phyloP scores from a whole-genome alignment of 2,888 invertebrate genomes.

The Dromius quadrimaculatus region DNA sequence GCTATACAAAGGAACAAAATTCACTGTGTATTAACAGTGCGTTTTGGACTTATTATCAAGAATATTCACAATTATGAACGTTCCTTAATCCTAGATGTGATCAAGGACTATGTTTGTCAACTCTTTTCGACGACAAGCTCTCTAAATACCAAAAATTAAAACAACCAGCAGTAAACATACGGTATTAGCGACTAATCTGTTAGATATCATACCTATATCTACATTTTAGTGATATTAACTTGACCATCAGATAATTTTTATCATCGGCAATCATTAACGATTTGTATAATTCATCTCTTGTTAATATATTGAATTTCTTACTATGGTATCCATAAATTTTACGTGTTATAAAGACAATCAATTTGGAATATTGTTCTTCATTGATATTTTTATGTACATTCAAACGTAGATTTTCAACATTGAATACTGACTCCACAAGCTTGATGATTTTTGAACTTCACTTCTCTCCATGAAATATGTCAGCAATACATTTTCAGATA shows the following conservation, averaged over 20 bases:
- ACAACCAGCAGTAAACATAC: no score
- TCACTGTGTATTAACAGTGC: neutral
- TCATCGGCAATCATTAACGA: neutral
- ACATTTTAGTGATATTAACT: neutral
- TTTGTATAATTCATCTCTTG: neutral
- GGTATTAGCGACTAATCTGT: no score
- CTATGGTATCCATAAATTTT: neutral
- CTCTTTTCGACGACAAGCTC: neutral
- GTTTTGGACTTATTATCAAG: neutral
- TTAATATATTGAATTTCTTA: neutral
- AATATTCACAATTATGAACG: no score
- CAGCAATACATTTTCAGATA: no score
- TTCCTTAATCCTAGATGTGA: no score
- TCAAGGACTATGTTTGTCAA: neutral
- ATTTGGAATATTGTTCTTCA: neutral
- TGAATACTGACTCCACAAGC: neutral
- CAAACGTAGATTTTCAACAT: neutral
- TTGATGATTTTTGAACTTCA: no score
- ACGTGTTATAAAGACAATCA: neutral
- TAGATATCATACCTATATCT: no score
- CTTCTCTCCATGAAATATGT: neutral
- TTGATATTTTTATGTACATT: neutral
- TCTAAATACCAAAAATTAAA: neutral
- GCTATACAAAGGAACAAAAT: neutral
- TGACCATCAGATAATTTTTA: neutral